A percentile compares a stretch with the other conserved stretches of the same genome.
These are phyloP conservation scores for Pygmarrhopalites habei DNA, from an alignment of 1,140 invertebrate genomes.

Conservation along the genomic window DNA sequence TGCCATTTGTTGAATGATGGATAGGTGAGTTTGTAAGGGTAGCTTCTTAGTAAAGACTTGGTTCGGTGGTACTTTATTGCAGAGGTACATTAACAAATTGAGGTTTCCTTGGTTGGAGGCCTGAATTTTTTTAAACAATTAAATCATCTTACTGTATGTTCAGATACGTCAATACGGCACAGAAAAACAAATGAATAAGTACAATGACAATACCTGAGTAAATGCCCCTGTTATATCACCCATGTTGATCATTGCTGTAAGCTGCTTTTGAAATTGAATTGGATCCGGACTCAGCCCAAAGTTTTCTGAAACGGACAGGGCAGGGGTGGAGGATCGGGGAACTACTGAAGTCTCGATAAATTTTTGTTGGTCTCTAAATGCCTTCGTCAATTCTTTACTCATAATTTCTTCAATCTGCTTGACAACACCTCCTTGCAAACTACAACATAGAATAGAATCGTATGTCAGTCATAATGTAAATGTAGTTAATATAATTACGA, in stretches of 20 bases:
- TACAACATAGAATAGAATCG: not conserved
- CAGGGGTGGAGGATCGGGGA: slow-evolving; percentile 28
- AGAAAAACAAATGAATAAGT: not conserved
- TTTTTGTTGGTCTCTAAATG: slow-evolving; percentile 36
- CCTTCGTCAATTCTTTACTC: slow-evolving; percentile 15
- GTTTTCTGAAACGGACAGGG: slow-evolving; percentile 25
- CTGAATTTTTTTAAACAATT: too few species aligned
- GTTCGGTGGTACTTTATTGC: slow-evolving; percentile 21
- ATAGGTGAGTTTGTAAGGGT: slow-evolving; percentile 24
- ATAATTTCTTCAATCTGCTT: slow-evolving; percentile 33
- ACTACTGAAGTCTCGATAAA: slow-evolving; percentile 33
- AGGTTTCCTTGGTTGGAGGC: slow-evolving; percentile 25
- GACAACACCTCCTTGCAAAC: slow-evolving; percentile 28
- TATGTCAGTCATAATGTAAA: not conserved
- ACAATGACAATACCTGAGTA: slow-evolving; percentile 26
- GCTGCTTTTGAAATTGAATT: slow-evolving; percentile 3
- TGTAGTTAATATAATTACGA: not conserved
- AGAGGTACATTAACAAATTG: slow-evolving; percentile 26
- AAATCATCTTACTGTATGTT: too few species aligned
- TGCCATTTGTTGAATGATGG: slow-evolving; percentile 34
- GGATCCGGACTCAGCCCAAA: slow-evolving; percentile 18
- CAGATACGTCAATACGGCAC: not conserved
- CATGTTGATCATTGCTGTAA: slow-evolving; percentile 18
- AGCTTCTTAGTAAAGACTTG: slow-evolving; percentile 26
- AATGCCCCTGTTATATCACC: slow-evolving; percentile 35